These are phyloP conservation scores for Cheumatopsyche charites DNA, from an alignment of 1,140 invertebrate genomes.

Conservation along the genomic window DNA sequence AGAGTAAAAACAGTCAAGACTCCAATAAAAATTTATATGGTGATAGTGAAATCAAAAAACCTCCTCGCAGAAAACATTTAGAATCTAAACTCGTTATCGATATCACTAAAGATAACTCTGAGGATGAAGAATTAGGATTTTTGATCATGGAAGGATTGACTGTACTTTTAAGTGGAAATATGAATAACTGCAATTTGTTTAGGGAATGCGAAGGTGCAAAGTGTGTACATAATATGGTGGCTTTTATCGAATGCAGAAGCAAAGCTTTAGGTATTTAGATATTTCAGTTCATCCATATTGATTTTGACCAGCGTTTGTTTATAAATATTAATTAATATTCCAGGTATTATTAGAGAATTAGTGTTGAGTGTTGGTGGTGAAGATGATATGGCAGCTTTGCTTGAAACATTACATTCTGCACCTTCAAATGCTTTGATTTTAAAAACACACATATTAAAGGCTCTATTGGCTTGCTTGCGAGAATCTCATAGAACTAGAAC, in stretches of 20 bases:
- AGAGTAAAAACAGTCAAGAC: constrained; percentile 51
- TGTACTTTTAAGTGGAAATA: constrained; percentile 77
- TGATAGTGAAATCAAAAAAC: constrained; percentile 50
- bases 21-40: constrained; percentile 42
- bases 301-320: too few relatives aligned
- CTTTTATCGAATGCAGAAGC: constrained; percentile 81
- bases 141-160: constrained; percentile 88
- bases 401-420: constrained; percentile 90
- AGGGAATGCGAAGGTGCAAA: constrained; percentile 90
- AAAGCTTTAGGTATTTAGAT: constrained; percentile 70
- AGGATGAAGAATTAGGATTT: constrained; percentile 80
- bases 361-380: constrained; percentile 91
- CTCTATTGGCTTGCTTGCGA: constrained; percentile 83
- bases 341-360: constrained; percentile 81
- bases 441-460: constrained; percentile 91
- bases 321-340: constrained; percentile 32
- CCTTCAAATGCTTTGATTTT: constrained; percentile 77
- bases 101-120: constrained; percentile 59
- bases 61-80: constrained; percentile 54
- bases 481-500: constrained; percentile 96
- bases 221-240: constrained; percentile 88
- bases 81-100: constrained; percentile 52
- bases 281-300: neutral
- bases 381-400: constrained; percentile 91
- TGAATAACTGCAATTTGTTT: constrained; percentile 90